Evolutionary conservation across 1,140 invertebrate genomes (phyloP).

Genomic region (Varroa destructor): DNA sequence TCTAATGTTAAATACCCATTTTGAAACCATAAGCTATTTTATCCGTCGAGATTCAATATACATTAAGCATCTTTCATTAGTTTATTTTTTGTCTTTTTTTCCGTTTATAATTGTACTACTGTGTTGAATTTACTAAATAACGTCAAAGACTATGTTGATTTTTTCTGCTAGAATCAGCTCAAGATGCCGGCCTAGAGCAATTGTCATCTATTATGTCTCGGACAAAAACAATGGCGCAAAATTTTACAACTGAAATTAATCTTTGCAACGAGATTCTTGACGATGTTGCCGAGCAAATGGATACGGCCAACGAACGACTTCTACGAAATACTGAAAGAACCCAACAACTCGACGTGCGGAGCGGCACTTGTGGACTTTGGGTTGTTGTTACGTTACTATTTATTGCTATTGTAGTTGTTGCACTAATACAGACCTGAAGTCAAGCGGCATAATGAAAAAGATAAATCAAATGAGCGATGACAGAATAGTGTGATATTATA

Average conservation of each 20-base stretch:
- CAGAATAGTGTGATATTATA: too few relatives aligned
- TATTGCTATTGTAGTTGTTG: constrained; percentile 12
- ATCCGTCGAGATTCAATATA: too few relatives aligned
- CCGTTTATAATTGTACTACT: too few relatives aligned
- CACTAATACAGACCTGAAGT: background rate
- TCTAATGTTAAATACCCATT: too few relatives aligned
- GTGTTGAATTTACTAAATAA: too few relatives aligned
- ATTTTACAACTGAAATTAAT: constrained; percentile 13
- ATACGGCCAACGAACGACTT: background rate
- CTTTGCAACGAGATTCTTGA: constrained; percentile 12
- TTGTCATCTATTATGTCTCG: constrained; percentile 7
- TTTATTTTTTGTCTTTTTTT: too few relatives aligned
- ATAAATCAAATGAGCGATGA: too few relatives aligned
- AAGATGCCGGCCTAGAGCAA: constrained; percentile 15
- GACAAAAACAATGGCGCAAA: constrained; percentile 7
- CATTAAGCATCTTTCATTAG: too few relatives aligned
- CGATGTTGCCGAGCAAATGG: constrained; percentile 6
- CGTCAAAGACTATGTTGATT: too few relatives aligned
- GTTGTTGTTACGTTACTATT: background rate
- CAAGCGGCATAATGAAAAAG: too few relatives aligned
- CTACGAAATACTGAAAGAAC: constrained; percentile 2
- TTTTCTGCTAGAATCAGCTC: background rate
- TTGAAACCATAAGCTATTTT: too few relatives aligned
- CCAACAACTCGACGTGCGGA: background rate
- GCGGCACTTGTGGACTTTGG: constrained; percentile 11